Evolutionary conservation across 2,113 vertebrate species (phyloP), one percentile per base, ranked within the genome.

Genomic region (Microcebus jonahi): DNA sequence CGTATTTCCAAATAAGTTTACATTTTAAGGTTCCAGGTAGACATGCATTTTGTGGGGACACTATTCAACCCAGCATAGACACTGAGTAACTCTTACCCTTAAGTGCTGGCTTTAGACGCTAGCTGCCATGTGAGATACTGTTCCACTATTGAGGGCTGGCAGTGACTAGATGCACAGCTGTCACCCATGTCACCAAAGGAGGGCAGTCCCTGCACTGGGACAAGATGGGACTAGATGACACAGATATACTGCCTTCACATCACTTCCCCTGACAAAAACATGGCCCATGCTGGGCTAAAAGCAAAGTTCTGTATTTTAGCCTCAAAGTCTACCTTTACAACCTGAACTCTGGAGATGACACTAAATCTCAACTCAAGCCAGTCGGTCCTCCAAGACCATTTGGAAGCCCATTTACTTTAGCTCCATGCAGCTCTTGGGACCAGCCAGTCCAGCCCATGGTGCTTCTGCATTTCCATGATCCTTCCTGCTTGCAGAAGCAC

Each of bases 1-100:
- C 10, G 21, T 93, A n/a, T 82, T 91, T 36, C 92, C 95, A 97
- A 96, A 96, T 92, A 93, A 93, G 63, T 92, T 91, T 71, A 93
- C 61, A 36, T 59, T 88, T 73, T 73, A 77, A 82, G 59, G 63
- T 79, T 65, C 75, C 10, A 9, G 39, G 55, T 48, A 61, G 82
- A 73, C 3, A 3, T 21, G 25, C 73, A 31, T 36, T 61, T 61
- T 11, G 75, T 34, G 76, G 25, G 39, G 71, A 71, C 23, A 39
- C 21, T 25, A 6, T 88, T 57, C 29, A 68, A 50, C 8, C 20
- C 82, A 31, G 55, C 8, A 29, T 34, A 61, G 63, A 79, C 14
- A 57, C 31, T 81, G 20, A 83, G 48, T 67, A 36, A 81, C 29
- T 65, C 61, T 70, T 12, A 29, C 3, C 48, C 61, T 29, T 29